Percentiles rank a stretch among this genome's conserved stretches.
phyloP scores from a whole-genome alignment of 2,113 vertebrate genomes.

The Hemiprocne comata region DNA sequence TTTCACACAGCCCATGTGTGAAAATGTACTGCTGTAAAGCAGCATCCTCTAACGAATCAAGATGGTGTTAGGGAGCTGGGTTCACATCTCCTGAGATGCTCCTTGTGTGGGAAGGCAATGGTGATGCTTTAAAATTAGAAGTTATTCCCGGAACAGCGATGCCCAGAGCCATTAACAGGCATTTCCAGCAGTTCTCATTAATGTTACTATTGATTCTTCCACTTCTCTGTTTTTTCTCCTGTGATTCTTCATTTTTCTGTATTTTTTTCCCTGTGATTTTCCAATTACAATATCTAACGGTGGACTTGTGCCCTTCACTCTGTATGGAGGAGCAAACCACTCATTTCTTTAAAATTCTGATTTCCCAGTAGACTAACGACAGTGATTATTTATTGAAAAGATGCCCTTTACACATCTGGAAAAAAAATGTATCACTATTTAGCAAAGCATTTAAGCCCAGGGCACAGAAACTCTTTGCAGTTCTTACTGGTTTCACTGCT shows the following conservation, averaged over 20 bases:
- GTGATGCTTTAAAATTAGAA: background rate
- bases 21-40: rapidly evolving
- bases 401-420: background rate
- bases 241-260: background rate
- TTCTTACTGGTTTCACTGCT: background rate
- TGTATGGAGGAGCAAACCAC: background rate
- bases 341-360: background rate
- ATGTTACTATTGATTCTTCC: background rate
- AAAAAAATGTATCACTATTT: background rate
- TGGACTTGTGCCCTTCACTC: background rate
- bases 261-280: background rate
- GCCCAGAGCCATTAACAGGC: background rate
- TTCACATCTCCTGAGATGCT: background rate
- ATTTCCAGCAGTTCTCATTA: background rate
- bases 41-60: background rate
- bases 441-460: background rate
- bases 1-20: background rate
- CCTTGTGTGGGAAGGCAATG: rapidly evolving
- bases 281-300: background rate
- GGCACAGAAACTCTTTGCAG: background rate
- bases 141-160: background rate
- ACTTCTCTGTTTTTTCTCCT: background rate
- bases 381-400: background rate
- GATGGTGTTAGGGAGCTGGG: rapidly evolving
- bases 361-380: background rate